Base-by-base conservation (phyloP, 2,888 invertebrate species). In the Limenitis camilla region DNA sequence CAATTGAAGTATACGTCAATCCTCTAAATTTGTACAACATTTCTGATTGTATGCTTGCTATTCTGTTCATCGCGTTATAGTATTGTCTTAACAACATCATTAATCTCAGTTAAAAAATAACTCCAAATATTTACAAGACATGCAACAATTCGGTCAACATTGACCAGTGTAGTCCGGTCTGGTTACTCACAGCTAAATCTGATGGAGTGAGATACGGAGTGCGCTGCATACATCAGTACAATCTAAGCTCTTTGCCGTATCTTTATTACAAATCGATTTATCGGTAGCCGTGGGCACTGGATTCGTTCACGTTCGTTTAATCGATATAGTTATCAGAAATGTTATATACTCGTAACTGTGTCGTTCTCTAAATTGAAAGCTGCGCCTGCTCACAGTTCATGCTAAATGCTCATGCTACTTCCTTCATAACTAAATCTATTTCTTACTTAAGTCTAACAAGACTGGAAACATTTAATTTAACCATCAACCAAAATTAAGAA, bases 211-310 rank as follows among this genome's bases (percentile, higher is more conserved):
- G 52, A 47, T 49, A 58, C 56, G 52, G 30, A 50, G 44, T 49
- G 58, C 56, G 52, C 19, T 27, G 39, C 39, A 47, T 55, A 52
- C 55, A 56, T 60, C 57, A 55, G 38, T 53, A 31, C 46, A 47
- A 61, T 55, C 55, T 49, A 46, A 44, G 50, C 58, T 58, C 54
- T 51, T 50, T 49, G 42, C 32, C 32, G 49, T 68, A 71, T 67
- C 68, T 66, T 54, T 55, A 58, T 68, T 72, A 76, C 74, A 70
- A 74, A 78, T 78, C 76, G 73, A 74, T 77, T 72, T 67, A 66
- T 69, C 66, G 66, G 66, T 66, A 69, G 71, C 72, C 42, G 32
- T 19, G 69, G 64, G 66, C 53, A 68, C 66, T 72, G 61, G 62
- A 63, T 66, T 61, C 61, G 66, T 67, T 74, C 65, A 65, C 61